Base-by-base conservation (phyloP, 2,888 invertebrate species). In the Minunthozetes semirufus region DNA sequence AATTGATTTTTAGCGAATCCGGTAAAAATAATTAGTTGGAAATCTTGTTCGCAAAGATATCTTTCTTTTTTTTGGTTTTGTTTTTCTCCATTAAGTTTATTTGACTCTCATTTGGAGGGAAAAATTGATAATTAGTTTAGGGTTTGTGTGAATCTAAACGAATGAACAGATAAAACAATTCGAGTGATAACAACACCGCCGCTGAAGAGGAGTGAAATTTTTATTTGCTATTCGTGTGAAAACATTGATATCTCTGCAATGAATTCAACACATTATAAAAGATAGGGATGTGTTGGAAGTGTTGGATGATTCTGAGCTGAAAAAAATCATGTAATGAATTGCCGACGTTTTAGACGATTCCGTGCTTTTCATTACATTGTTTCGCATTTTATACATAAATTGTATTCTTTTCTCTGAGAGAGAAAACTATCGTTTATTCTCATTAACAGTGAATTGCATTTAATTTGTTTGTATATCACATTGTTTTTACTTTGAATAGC, bases 381-480 rank as follows among this genome's bases (percentile, higher is more conserved):
- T 50, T 50, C 2, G 50, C 9, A 42, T 42, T 42, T 42, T 42
- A 42, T 42, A 1, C 13, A 42, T 42, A 42, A 9, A 42, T 42
- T 42, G 42, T 42, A 13, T 42, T 42, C 42, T 42, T 11, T 33
- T 33, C 5, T 33, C 33, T 33, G 5, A n/a, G n/a, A n/a, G n/a
- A 42, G 19, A 25, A 56, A 56, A 56, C 13, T 27, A 38, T 66
- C 63, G 19, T 66, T 66, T 38, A 66, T 66, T 66, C 38, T 66
- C 63, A 66, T 66, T 66, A 66, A 56, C 6, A 19, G 19, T 68
- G 4, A 68, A 50, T 63, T 66, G n/a, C 38, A 38, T 66, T 66
- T 66, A 66, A 66, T 66, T 66, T 66, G 13, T 66, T 33, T 66
- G 38, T 38, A n/a, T 66, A 66, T 66, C 38, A 33, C 5, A 66